Base-by-base conservation (phyloP, 2,888 invertebrate genomes). In the Penaeus monodon region DNA sequence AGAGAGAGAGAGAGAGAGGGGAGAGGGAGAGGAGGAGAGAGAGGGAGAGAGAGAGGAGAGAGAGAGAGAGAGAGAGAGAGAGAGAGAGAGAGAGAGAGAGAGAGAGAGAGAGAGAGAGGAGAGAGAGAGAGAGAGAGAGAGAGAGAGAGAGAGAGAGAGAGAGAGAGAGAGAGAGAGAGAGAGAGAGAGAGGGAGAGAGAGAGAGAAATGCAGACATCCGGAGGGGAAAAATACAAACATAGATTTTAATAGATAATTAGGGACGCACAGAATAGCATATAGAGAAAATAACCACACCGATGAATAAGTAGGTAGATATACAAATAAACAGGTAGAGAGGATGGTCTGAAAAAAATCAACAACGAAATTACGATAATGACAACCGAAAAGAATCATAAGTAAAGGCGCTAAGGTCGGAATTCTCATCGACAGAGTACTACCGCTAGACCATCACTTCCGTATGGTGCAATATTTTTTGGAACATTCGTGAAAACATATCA, bases 51-150 rank as follows among this genome's bases (percentile, higher is more conserved):
- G 1, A 44, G 10, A 3, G 44, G 44, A 29, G 33, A 20, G 1
- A 49, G n/a, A 44, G 17, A 24, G 22, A 7, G 17, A n/a, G 27
- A 38, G 49, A 20, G 27, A 29, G n/a, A 77, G 49, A 77, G 49
- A 77, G 77, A 38, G 68, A 64, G 65, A 44, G 44, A 66, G 33
- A 38, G 68, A 27, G 22, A 68, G 49, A 66, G 65, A 68, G 12
- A 66, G 22, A 81, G 64, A 64, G 20, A 64, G 63, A 29, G 57
- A 79, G 17, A 81, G 65, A 65, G 20, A n/a, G 33, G 33, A 80
- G 22, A 65, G 14, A 65, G 38, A 33, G n/a, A 17, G 49, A 77
- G 77, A 38, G 68, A 64, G 65, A 44, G 44, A 66, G 33, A 38
- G 68, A 27, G 22, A 68, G 49, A 66, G 65, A 68, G 12, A 66